A percentile compares a stretch with the other conserved stretches of the same genome.
These are phyloP conservation scores for Epirrhoe alternata DNA, from an alignment of 2,888 invertebrate species.

Conservation along the genomic window DNA sequence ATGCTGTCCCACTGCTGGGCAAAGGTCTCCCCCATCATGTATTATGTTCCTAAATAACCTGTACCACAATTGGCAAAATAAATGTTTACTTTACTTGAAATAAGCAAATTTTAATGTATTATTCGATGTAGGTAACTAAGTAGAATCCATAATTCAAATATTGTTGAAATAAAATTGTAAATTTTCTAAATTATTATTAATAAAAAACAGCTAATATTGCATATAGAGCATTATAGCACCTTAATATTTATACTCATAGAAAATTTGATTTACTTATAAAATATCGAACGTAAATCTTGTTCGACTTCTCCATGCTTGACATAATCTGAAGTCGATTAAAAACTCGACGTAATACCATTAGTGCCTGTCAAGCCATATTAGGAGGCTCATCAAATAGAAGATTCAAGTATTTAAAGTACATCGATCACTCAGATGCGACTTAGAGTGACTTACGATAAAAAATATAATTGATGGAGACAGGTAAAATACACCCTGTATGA, in stretches of 20 bases:
- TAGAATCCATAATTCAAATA: too few species aligned
- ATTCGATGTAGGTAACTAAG: too few species aligned
- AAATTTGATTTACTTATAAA: background rate
- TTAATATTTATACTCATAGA: too few species aligned
- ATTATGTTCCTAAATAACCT: too few species aligned
- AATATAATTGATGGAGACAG: conserved; percentile 82
- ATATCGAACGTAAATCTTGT: conserved; percentile 10
- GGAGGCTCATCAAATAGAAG: conserved; percentile 48
- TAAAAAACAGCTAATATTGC: background rate
- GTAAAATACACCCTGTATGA: conserved; percentile 46
- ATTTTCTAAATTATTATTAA: too few species aligned
- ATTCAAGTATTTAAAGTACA: conserved; percentile 68
- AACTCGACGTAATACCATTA: conserved; percentile 48
- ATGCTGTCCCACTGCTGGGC: too few species aligned
- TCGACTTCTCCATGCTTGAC: conserved; percentile 15
- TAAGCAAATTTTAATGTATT: too few species aligned
- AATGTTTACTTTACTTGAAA: too few species aligned
- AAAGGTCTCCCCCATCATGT: too few species aligned
- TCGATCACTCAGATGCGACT: conserved; percentile 77
- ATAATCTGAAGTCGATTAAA: conserved; percentile 43
- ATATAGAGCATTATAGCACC: background rate
- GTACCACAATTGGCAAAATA: too few species aligned
- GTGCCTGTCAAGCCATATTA: conserved; percentile 45
- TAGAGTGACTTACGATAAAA: conserved; percentile 71
- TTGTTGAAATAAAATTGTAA: too few species aligned